Percentiles rank a stretch among this genome's conserved stretches.
phyloP scores from a whole-genome alignment of 2,888 invertebrate genomes.

The Alcis repandata region DNA sequence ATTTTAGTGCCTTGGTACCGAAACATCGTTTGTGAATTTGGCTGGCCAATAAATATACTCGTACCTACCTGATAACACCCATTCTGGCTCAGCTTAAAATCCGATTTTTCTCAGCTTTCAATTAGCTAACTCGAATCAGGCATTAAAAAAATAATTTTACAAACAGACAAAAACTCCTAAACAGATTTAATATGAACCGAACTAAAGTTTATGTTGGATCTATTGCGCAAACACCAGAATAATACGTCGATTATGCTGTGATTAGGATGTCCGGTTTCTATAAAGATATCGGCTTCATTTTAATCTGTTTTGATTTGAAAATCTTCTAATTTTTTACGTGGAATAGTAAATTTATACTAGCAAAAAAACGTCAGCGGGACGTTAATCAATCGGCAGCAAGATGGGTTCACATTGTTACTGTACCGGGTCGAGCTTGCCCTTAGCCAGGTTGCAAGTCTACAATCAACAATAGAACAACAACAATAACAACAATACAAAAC shows the following conservation, averaged over 20 bases:
- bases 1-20: too few relatives aligned
- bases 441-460: too few relatives aligned
- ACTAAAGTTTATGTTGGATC: conserved; percentile 6
- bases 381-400: too few relatives aligned
- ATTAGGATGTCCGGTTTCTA: conserved; percentile 14
- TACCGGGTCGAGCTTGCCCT: too few relatives aligned
- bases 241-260: conserved; percentile 15
- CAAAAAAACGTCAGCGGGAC: too few relatives aligned
- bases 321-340: neutral
- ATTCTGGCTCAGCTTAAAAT: neutral
- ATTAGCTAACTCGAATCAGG: neutral
- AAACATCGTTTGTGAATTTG: too few relatives aligned
- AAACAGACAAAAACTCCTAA: conserved; percentile 7
- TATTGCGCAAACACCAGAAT: conserved; percentile 11
- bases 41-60: too few relatives aligned
- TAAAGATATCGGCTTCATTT: conserved; percentile 15
- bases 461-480: too few relatives aligned
- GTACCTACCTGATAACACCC: too few relatives aligned
- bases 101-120: neutral
- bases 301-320: conserved; percentile 9
- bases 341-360: neutral
- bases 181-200: neutral
- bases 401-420: too few relatives aligned
- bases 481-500: too few relatives aligned
- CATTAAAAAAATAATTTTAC: neutral